Evolutionary conservation across 1,140 invertebrate species (phyloP).

Genomic region (Luehdorfia chinensis): DNA sequence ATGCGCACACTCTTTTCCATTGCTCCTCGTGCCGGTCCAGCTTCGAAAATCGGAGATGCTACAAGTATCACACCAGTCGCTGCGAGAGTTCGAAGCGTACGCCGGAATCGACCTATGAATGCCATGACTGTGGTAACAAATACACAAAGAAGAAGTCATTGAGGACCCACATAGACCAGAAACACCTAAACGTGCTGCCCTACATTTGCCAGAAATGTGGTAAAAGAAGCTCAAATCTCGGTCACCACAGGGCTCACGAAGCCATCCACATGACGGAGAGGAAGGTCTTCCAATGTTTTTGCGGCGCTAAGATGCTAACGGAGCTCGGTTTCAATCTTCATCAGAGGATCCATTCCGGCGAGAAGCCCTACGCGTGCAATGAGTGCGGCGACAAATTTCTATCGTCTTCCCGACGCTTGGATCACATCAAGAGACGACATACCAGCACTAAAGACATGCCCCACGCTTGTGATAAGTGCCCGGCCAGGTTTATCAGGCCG

Average conservation of each 20-base stretch:
- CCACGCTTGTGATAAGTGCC: conserved; percentile 43
- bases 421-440: conserved; percentile 61
- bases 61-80: conserved; percentile 35
- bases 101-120: conserved; percentile 36
- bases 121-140: conserved; percentile 54
- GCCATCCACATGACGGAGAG: conserved; percentile 49
- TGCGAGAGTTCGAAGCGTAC: conserved; percentile 25
- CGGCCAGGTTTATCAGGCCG: conserved; percentile 47
- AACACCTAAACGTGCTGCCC: conserved; percentile 63
- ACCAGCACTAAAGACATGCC: conserved; percentile 37
- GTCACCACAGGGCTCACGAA: conserved; percentile 60
- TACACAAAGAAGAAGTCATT: conserved; percentile 60
- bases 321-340: conserved; percentile 56
- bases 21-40: conserved; percentile 38
- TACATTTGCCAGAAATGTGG: conserved; percentile 60
- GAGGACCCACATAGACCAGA: conserved; percentile 63
- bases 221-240: conserved; percentile 59
- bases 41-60: conserved; percentile 54
- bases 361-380: conserved; percentile 85
- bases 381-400: conserved; percentile 79
- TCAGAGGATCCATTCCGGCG: conserved; percentile 82
- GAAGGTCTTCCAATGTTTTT: conserved; percentile 54
- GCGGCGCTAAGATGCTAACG: conserved; percentile 51
- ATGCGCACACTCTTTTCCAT: conserved; percentile 46
- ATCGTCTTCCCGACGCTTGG: conserved; percentile 56